Percentiles rank a stretch among this genome's conserved stretches.
These are phyloP conservation scores for Adineta ricciae DNA, from an alignment of 2,888 invertebrate species.

Conservation along the genomic window DNA sequence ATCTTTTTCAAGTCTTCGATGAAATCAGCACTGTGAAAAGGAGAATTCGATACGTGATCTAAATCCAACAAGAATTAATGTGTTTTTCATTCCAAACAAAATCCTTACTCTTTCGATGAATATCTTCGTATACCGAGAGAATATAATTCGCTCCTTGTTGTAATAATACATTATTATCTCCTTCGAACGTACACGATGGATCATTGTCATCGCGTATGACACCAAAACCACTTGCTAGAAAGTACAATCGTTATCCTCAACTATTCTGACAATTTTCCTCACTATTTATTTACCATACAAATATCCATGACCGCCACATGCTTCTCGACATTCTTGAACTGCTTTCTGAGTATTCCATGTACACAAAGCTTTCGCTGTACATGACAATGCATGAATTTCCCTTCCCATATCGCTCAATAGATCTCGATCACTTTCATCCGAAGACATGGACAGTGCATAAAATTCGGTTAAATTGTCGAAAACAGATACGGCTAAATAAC, in stretches of 20 bases:
- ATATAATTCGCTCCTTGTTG: slow-evolving; percentile 84
- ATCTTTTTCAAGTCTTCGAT: not conserved
- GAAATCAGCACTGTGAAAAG: not conserved
- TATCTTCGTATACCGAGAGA: slow-evolving; percentile 50
- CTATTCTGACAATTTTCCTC: too few relatives aligned
- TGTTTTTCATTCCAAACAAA: slow-evolving; percentile 33
- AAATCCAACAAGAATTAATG: not conserved
- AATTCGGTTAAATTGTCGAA: slow-evolving; percentile 48
- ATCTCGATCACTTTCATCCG: slow-evolving; percentile 46
- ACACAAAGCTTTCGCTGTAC: slow-evolving; percentile 57
- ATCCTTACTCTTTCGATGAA: not conserved
- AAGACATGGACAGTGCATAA: slow-evolving; percentile 44
- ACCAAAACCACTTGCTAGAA: slow-evolving; percentile 67
- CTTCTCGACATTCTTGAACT: slow-evolving; percentile 82
- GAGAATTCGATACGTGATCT: slow-evolving; percentile 2
- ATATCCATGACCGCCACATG: slow-evolving; percentile 90
- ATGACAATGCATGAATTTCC: slow-evolving; percentile 56
- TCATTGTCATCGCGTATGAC: slow-evolving; percentile 75
- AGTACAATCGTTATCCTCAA: not conserved
- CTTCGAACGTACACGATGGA: slow-evolving; percentile 80
- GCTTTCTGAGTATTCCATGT: slow-evolving; percentile 76
- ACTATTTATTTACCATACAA: slow-evolving; percentile 55
- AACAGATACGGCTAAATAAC: slow-evolving; percentile 46
- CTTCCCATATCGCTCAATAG: slow-evolving; percentile 49
- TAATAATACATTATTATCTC: slow-evolving; percentile 79